Evolutionary conservation across 1,140 invertebrate genomes (phyloP).

Genomic region (Aphelenchoides fujianensis): DNA sequence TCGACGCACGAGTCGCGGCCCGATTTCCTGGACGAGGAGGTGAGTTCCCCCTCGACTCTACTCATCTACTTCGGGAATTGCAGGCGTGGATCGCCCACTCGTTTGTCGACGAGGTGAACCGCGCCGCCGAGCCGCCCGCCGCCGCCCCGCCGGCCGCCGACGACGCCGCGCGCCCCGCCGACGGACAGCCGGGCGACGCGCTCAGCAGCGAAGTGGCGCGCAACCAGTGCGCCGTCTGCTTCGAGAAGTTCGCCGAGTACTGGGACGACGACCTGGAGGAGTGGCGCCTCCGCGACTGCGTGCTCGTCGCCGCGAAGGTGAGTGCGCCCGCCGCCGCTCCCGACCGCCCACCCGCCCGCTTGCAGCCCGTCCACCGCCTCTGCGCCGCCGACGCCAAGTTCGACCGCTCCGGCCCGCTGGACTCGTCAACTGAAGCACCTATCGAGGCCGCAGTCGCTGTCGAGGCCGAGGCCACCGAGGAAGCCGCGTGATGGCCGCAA

Average conservation of each 20-base stretch:
- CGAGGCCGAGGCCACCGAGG: not conserved
- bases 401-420: not conserved
- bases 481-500: not conserved
- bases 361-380: not conserved
- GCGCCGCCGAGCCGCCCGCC: slow-evolving; percentile 3
- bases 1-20: not conserved
- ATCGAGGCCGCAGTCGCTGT: not conserved
- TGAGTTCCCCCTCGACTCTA: not conserved
- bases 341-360: not conserved
- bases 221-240: slow-evolving; percentile 53
- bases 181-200: not conserved
- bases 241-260: slow-evolving; percentile 59
- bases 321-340: not conserved
- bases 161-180: not conserved
- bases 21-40: not conserved
- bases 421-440: not conserved
- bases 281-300: slow-evolving; percentile 50
- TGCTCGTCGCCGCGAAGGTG: slow-evolving; percentile 39
- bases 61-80: slow-evolving; percentile 18
- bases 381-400: not conserved
- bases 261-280: slow-evolving; percentile 55
- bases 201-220: slow-evolving; percentile 29
- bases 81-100: slow-evolving; percentile 46
- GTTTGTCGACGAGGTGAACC: slow-evolving; percentile 42
- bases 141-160: slow-evolving; percentile 12